A percentile compares a stretch with the other conserved stretches of the same genome.
Evolutionary conservation across 2,113 vertebrate species (phyloP).

Genomic region (Camelus dromedarius): DNA sequence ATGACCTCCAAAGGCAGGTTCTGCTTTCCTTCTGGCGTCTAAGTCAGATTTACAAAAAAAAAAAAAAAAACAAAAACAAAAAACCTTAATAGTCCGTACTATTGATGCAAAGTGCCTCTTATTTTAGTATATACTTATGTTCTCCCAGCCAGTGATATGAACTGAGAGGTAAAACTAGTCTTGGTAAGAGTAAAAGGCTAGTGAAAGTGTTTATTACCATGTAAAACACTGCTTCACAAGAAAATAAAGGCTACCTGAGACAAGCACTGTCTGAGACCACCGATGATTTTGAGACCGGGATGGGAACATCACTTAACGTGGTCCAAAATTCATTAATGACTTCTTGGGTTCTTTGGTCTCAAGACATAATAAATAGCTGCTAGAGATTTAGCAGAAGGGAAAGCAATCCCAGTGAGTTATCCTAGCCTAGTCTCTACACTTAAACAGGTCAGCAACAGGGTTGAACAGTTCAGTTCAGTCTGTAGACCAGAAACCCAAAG

Average conservation of each 20-base stretch:
- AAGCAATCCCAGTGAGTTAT: constrained; percentile 21
- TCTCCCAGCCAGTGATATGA: neutral
- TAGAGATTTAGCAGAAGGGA: constrained; percentile 42
- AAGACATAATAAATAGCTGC: neutral
- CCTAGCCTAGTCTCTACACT: neutral
- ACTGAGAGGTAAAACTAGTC: neutral
- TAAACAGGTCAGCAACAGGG: neutral
- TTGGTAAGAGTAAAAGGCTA: neutral
- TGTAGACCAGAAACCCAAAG: neutral
- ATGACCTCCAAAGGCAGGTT: constrained; percentile 92
- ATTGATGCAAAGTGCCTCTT: neutral
- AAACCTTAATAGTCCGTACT: neutral
- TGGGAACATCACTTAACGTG: neutral
- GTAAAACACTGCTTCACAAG: constrained; percentile 19
- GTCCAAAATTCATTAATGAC: constrained; percentile 52
- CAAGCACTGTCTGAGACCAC: neutral
- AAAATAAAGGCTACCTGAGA: neutral
- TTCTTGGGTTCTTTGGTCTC: neutral
- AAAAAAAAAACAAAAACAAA: neutral
- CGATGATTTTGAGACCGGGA: neutral
- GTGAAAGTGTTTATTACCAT: constrained; percentile 6
- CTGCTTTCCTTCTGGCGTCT: constrained; percentile 96
- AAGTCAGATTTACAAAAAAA: neutral
- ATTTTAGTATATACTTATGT: neutral
- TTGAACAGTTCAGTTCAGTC: neutral